These are phyloP conservation scores for Madoqua kirkii DNA, from an alignment of 2,113 vertebrate genomes.

Conservation along the genomic window DNA sequence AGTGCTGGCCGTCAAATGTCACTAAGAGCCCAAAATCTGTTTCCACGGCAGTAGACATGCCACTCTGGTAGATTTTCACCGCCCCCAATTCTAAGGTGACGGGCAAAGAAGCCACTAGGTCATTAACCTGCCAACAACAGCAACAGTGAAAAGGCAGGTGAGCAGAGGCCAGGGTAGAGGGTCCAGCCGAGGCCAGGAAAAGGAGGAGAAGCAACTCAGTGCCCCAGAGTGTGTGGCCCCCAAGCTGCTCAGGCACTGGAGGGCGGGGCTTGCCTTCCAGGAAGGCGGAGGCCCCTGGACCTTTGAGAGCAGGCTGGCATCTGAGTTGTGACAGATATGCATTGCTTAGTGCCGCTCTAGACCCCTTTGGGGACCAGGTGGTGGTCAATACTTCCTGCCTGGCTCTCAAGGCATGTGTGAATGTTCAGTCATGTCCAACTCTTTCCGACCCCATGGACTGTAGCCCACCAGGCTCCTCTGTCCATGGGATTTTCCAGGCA, in stretches of 20 bases:
- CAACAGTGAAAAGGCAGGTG: constrained; percentile 60
- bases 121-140: constrained; percentile 88
- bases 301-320: neutral
- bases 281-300: neutral
- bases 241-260: neutral
- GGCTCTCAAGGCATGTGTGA: neutral
- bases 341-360: neutral
- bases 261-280: neutral
- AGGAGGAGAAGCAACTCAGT: neutral
- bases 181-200: neutral
- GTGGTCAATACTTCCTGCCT: neutral
- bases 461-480: neutral
- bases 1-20: constrained; percentile 94
- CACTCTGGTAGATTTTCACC: constrained; percentile 92
- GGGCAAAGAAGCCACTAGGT: constrained; percentile 92
- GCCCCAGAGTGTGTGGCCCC: neutral
- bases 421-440: neutral
- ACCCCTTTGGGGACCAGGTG: neutral
- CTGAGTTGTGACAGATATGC: neutral
- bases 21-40: constrained; percentile 96
- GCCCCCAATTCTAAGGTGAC: constrained; percentile 92
- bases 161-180: neutral
- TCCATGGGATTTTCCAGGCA: neutral
- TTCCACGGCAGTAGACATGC: constrained; percentile 94
- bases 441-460: neutral